phyloP scores from a whole-genome alignment of 2,113 vertebrate species.

The Sterna hirundo region DNA sequence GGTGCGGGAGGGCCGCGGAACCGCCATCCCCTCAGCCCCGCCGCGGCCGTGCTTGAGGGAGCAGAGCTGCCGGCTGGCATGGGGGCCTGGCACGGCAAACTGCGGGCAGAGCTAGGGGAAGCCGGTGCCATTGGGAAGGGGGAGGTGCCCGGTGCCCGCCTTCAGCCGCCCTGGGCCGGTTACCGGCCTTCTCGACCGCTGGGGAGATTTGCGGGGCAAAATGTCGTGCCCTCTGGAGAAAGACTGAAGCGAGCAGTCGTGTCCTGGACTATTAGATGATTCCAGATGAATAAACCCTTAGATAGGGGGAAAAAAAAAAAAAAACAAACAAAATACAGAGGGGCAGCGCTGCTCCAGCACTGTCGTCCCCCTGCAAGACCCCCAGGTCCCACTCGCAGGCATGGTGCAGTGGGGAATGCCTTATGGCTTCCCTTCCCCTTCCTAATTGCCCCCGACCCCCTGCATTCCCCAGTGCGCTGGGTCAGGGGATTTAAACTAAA shows the following conservation, averaged over 20 bases:
- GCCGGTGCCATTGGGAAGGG: background rate
- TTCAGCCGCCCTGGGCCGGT: too few species aligned
- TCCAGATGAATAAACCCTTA: rapidly evolving
- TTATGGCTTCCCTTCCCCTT: background rate
- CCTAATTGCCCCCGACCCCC: rapidly evolving
- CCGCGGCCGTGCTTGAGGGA: background rate
- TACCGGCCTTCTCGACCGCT: rapidly evolving
- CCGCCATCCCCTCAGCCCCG: too few species aligned
- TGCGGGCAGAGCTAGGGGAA: background rate
- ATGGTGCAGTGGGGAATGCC: rapidly evolving
- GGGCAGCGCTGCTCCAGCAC: background rate
- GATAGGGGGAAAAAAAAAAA: too few species aligned
- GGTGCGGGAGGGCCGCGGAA: background rate
- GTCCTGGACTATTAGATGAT: rapidly evolving
- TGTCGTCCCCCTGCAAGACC: rapidly evolving
- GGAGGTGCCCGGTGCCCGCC: background rate
- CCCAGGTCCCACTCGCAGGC: rapidly evolving
- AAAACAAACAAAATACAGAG: background rate
- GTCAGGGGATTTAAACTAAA: background rate
- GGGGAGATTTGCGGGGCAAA: background rate
- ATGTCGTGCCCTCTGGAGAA: background rate
- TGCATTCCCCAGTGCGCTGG: rapidly evolving
- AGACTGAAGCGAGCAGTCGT: rapidly evolving
- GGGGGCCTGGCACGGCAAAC: background rate
- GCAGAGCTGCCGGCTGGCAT: background rate